phyloP scores from a whole-genome alignment of 2,797 vertebrate genomes.

The Argentina silus region DNA sequence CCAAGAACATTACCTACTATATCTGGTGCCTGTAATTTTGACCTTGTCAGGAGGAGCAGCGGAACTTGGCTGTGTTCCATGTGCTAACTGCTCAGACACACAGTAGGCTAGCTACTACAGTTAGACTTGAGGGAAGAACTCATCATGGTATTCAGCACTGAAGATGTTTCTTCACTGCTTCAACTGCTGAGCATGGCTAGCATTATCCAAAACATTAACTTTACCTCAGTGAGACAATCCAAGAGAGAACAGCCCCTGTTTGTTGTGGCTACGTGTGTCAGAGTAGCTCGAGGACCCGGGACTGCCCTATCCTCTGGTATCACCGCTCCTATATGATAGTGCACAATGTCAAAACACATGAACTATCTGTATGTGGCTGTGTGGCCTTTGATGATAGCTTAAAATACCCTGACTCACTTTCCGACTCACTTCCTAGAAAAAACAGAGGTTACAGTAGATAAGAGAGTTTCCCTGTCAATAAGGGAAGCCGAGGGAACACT shows the following conservation, averaged over 20 bases:
- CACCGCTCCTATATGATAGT: background rate
- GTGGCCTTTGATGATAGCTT: slow-evolving; percentile 25
- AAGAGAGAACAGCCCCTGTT: background rate
- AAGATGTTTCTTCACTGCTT: background rate
- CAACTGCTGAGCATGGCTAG: background rate
- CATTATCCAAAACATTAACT: background rate
- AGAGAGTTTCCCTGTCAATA: background rate
- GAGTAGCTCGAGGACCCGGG: background rate
- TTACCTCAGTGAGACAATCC: background rate
- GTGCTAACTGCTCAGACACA: slow-evolving; percentile 18
- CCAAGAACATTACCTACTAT: slow-evolving; percentile 37
- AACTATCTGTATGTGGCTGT: slow-evolving; percentile 18
- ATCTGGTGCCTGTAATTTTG: slow-evolving; percentile 25
- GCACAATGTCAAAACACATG: slow-evolving; percentile 28
- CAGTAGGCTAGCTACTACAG: background rate
- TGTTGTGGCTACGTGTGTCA: slow-evolving; percentile 15
- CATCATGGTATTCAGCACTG: background rate
- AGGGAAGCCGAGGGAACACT: background rate
- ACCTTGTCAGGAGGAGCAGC: slow-evolving; percentile 39
- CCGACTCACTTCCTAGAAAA: slow-evolving; percentile 39
- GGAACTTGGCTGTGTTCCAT: slow-evolving; percentile 42
- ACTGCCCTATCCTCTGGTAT: slow-evolving; percentile 13
- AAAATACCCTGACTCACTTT: slow-evolving; percentile 39
- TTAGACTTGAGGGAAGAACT: background rate
- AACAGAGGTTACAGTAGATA: slow-evolving; percentile 26